phyloP scores from a whole-genome alignment of 2,888 invertebrate species.

The Pseudanteris insignis region DNA sequence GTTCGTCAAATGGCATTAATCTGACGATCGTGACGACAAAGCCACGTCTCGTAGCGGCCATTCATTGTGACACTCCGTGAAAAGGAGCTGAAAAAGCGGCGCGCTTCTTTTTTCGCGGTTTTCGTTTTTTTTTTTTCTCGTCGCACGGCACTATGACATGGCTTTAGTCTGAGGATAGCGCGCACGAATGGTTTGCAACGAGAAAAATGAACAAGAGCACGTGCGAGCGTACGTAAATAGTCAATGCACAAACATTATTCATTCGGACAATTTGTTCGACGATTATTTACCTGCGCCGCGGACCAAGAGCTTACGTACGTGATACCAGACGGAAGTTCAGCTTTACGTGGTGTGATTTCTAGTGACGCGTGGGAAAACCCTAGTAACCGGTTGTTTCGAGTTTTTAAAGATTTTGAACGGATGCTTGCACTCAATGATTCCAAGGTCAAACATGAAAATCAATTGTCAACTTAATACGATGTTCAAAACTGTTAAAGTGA shows the following conservation, averaged over 20 bases:
- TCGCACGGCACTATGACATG: too few relatives aligned
- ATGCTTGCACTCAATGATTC: background rate
- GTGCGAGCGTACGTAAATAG: constrained; percentile 30
- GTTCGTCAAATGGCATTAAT: constrained; percentile 28
- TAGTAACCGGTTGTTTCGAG: too few relatives aligned
- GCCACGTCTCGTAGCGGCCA: constrained; percentile 24
- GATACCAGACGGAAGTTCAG: constrained; percentile 18
- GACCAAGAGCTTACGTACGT: constrained; percentile 12
- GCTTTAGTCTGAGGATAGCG: too few relatives aligned
- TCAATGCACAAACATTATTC: constrained; percentile 33
- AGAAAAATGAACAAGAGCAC: constrained; percentile 27
- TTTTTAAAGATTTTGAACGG: too few relatives aligned
- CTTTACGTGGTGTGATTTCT: constrained; percentile 10
- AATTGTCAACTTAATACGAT: background rate
- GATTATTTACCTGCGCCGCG: constrained; percentile 29
- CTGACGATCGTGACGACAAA: constrained; percentile 22
- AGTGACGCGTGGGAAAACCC: constrained; percentile 16
- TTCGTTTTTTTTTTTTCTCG: background rate
- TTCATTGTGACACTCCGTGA: constrained; percentile 26
- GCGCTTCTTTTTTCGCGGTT: too few relatives aligned
- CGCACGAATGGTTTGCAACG: too few relatives aligned
- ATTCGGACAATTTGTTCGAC: constrained; percentile 41
- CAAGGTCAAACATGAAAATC: background rate
- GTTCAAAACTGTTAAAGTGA: too few relatives aligned
- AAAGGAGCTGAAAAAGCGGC: too few relatives aligned